Conservation (phyloP, 64 coral and sea anemone species). For the Dendrophyllia cribrosa region DNA sequence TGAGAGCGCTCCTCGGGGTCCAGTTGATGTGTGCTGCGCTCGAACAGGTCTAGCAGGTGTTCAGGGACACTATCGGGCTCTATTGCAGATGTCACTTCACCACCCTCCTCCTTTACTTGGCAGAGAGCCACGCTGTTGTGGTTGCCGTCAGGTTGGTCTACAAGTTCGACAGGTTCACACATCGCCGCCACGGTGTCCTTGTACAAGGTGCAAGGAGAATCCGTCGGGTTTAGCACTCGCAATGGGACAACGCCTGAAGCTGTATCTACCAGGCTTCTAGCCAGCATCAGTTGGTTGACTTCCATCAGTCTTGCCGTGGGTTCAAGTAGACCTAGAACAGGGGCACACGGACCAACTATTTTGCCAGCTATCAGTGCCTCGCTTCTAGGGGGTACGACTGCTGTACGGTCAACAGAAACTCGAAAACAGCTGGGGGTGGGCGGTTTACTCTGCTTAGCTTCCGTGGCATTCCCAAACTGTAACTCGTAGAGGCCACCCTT, state of each 20-base stretch:
- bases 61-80: neutral
- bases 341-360: neutral
- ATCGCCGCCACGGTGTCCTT: conserved; percentile 28
- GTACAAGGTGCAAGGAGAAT: conserved; percentile 21
- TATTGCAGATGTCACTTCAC: neutral
- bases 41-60: conserved; percentile 15
- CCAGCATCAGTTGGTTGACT: conserved; percentile 49
- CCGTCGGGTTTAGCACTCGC: conserved; percentile 17
- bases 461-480: too few species aligned
- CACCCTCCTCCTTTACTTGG: neutral
- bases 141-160: neutral
- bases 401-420: neutral
- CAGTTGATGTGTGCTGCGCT: neutral
- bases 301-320: conserved; percentile 39
- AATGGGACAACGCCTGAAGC: neutral
- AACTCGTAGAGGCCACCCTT: too few species aligned
- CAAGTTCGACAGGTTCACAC: conserved; percentile 20
- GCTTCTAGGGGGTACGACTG: conserved; percentile 32
- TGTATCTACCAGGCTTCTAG: conserved; percentile 33
- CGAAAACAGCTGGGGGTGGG: too few species aligned
- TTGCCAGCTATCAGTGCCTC: conserved; percentile 41
- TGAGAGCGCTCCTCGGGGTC: neutral
- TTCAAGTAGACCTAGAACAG: conserved; percentile 24
- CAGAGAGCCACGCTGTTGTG: neutral
- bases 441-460: too few species aligned